phyloP scores from a whole-genome alignment of 1,140 invertebrate species.

The Argopecten irradians region DNA sequence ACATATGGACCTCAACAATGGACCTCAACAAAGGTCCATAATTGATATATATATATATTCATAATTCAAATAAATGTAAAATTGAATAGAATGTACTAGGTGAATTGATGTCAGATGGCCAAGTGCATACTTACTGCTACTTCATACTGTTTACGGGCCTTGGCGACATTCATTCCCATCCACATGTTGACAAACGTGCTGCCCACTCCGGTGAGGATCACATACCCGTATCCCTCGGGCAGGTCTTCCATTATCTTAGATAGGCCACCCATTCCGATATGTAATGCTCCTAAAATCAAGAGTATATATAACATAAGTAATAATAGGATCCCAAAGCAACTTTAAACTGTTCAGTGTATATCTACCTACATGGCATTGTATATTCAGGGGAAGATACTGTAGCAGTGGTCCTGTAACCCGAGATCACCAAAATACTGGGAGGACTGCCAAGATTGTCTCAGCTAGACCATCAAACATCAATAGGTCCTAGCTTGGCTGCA shows the following conservation, averaged over 20 bases:
- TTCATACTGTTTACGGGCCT: constrained; percentile 70
- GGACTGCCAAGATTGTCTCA: too few species aligned
- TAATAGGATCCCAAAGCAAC: background rate
- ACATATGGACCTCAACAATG: too few species aligned
- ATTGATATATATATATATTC: too few species aligned
- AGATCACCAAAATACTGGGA: too few species aligned
- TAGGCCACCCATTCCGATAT: background rate
- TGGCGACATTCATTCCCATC: constrained; percentile 70
- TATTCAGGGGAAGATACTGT: too few species aligned
- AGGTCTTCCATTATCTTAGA: constrained; percentile 40
- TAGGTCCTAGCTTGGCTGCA: too few species aligned
- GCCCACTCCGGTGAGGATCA: constrained; percentile 65
- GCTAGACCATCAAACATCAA: too few species aligned
- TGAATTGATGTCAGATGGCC: background rate
- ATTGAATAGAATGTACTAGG: background rate
- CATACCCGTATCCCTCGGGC: constrained; percentile 67
- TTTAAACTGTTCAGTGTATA: too few species aligned
- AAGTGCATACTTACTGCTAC: constrained; percentile 61
- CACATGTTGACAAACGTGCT: constrained; percentile 69
- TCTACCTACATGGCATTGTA: too few species aligned
- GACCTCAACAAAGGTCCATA: too few species aligned
- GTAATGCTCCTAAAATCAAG: background rate
- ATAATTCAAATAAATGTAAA: background rate
- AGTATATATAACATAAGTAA: too few species aligned
- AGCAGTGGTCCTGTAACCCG: too few species aligned